These are phyloP conservation scores for Kryphioiulus occultus DNA, from an alignment of 2,888 invertebrate species.

Conservation along the genomic window DNA sequence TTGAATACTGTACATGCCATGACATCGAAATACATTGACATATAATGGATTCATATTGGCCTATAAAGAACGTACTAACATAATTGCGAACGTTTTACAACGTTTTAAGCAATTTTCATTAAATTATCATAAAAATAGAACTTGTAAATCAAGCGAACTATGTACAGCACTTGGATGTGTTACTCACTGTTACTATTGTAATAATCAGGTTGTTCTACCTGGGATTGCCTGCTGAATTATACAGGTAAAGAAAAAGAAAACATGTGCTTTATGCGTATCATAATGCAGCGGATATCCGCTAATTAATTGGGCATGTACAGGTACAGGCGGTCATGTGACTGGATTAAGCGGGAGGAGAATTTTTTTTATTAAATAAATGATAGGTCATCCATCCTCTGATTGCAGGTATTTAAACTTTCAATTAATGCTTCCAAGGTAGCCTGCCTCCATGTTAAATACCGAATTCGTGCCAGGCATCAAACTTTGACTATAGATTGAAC, in stretches of 20 bases:
- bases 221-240: neutral
- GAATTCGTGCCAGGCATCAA: neutral
- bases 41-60: too few species aligned
- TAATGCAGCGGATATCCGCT: slow-evolving; percentile 41
- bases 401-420: slow-evolving; percentile 24
- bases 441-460: neutral
- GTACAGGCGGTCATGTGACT: slow-evolving; percentile 11
- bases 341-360: slow-evolving; percentile 18
- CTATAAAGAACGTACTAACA: too few species aligned
- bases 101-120: neutral
- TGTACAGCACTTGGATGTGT: neutral
- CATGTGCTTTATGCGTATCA: slow-evolving; percentile 35
- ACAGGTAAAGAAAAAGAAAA: slow-evolving; percentile 2
- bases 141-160: too few species aligned
- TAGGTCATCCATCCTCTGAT: slow-evolving; percentile 33
- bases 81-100: neutral
- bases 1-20: too few species aligned
- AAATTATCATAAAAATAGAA: neutral
- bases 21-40: too few species aligned
- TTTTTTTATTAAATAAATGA: neutral
- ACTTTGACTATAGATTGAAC: neutral
- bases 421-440: neutral
- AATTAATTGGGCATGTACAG: slow-evolving; percentile 28
- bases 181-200: neutral
- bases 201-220: neutral